Evolutionary conservation across 2,797 vertebrate genomes (phyloP), one percentile per base, ranked within the genome.

Genomic region (Novumbra hubbsi): DNA sequence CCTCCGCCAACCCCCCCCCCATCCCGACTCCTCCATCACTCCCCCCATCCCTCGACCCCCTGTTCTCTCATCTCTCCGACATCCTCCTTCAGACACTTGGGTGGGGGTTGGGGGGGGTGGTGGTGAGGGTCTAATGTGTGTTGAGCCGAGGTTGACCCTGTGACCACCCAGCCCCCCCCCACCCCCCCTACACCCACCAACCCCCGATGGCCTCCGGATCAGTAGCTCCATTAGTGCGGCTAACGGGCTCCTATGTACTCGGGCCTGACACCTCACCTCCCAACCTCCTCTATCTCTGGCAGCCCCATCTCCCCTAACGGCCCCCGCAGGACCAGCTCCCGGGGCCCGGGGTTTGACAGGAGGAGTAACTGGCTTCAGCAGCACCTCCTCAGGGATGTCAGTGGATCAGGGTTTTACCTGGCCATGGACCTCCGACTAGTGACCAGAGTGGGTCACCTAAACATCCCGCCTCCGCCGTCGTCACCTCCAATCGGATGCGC

Each of bases 171-270:
- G 8, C 34, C 34, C 34, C 8, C 34, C 34, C 3, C 34, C 8
- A 38, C 3, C 3, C 34, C 34, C 34, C 34, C 34, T 3, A 3
- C 34, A 21, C 70, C 68, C 60, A 8, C 76, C 80, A 7, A 34
- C 34, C 34, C 65, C 30, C 8, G 15, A 60, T 41, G 34, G 27
- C 32, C 34, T 66, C 78, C 70, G 78, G 84, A 88, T 88, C 82
- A 82, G 80, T 81, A 84, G 81, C 83, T 86, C 87, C 80, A 88
- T 89, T 89, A 90, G 86, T 34, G 3, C 45, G 75, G 82, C 85
- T 76, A 87, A 86, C 79, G 65, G 78, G 80, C 82, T 80, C 79
- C 76, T 83, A 76, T 71, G 60, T 34, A 72, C 73, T 76, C 50
- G 12, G 70, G 27, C 1, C 69, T 71, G 81, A 82, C 66, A 70